Percentiles rank a stretch among this genome's conserved stretches.
Evolutionary conservation across 2,888 invertebrate species (phyloP).

Genomic region (Acleris emargana): DNA sequence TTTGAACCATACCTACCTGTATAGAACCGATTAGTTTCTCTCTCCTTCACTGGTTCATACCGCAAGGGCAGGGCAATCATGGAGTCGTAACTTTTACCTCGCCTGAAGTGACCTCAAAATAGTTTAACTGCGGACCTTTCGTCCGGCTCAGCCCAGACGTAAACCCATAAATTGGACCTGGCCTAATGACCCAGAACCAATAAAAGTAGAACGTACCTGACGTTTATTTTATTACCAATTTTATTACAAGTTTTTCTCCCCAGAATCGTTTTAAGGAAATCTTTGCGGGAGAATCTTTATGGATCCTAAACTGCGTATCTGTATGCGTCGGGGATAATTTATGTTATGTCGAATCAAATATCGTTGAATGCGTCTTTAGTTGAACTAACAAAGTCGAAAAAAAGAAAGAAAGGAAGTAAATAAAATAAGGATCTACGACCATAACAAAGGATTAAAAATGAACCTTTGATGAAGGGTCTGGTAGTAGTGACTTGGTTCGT

Average conservation of each 20-base stretch:
- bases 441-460: no score
- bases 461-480: no score
- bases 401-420: no score
- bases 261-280: slow-evolving; percentile 30
- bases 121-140: slow-evolving; percentile 32
- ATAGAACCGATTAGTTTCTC: no score
- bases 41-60: no score
- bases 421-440: no score
- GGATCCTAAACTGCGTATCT: slow-evolving; percentile 31
- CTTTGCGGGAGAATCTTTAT: slow-evolving; percentile 29
- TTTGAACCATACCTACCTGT: no score
- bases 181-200: slow-evolving; percentile 34
- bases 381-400: background rate
- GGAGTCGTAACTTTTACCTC: slow-evolving; percentile 17
- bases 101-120: slow-evolving; percentile 21
- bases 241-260: slow-evolving; percentile 33
- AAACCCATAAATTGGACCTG: slow-evolving; percentile 33
- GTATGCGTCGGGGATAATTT: slow-evolving; percentile 16
- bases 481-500: no score
- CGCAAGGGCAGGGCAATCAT: slow-evolving; percentile 1
- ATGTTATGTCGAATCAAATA: slow-evolving; percentile 16
- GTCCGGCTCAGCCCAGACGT: slow-evolving; percentile 25
- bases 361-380: background rate
- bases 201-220: slow-evolving; percentile 34
- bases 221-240: slow-evolving; percentile 36